phyloP scores from a whole-genome alignment of 2,797 vertebrate species.

The Intellagama lesueurii region DNA sequence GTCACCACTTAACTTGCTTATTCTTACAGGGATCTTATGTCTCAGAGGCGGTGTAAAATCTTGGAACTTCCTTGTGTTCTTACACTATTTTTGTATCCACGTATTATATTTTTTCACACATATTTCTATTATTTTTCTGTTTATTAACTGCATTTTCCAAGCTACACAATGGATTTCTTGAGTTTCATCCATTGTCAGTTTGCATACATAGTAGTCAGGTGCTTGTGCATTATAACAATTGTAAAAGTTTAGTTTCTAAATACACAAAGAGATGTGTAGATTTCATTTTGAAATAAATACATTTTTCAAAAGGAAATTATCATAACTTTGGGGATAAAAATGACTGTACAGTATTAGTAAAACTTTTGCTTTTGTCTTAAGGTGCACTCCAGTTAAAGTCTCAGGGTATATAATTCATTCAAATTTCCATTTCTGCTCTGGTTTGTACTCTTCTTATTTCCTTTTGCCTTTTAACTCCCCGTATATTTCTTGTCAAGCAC shows the following conservation, averaged over 20 bases:
- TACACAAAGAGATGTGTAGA: conserved; percentile 7
- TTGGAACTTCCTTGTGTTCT: not conserved
- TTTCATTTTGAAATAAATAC: not conserved
- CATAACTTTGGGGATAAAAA: conserved; percentile 16
- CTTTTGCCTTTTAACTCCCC: conserved; percentile 56
- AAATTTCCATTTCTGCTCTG: not conserved
- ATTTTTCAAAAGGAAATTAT: conserved; percentile 8
- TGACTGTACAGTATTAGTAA: conserved; percentile 36
- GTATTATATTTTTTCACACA: not conserved
- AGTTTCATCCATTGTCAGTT: not conserved
- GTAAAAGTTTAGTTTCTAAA: not conserved
- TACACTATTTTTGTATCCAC: not conserved
- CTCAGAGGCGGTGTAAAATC: not conserved
- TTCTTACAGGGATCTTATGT: not conserved
- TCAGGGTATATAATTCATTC: not conserved
- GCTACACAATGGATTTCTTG: not conserved
- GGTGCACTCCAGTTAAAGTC: conserved; percentile 1
- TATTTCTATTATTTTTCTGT: not conserved
- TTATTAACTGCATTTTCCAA: not conserved
- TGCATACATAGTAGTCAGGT: rapidly evolving
- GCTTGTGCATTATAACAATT: not conserved
- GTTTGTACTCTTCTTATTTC: conserved; percentile 36
- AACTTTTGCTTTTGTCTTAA: not conserved
- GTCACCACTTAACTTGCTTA: not conserved
- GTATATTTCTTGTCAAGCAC: conserved; percentile 58